Evolutionary conservation across 2,113 vertebrate species (phyloP).

Genomic region (Siniperca chuatsi): DNA sequence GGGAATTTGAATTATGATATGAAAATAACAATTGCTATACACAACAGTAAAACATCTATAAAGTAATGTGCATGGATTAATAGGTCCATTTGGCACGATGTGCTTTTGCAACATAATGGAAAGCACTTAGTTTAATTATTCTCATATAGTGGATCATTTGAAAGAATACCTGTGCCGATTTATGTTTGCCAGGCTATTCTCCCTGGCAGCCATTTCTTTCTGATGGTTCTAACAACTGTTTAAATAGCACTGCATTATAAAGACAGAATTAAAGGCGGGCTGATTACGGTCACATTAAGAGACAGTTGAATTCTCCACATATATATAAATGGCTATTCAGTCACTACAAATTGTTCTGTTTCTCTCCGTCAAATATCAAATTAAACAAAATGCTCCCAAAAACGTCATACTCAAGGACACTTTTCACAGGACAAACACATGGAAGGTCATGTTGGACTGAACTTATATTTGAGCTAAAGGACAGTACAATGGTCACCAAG

Average conservation of each 20-base stretch:
- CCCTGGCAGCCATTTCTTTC: conserved; percentile 8
- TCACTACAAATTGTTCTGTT: neutral
- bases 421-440: neutral
- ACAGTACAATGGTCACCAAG: neutral
- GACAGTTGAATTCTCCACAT: neutral
- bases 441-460: neutral
- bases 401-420: neutral
- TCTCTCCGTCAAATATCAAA: neutral
- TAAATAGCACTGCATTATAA: neutral
- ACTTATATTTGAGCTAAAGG: neutral
- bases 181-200: conserved; percentile 4
- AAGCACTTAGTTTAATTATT: conserved; percentile 61
- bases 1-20: conserved; percentile 17
- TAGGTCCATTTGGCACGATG: conserved; percentile 19
- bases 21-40: conserved; percentile 2
- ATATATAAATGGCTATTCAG: neutral
- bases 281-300: neutral
- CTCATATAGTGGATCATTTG: conserved; percentile 31
- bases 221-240: neutral
- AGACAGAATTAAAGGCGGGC: neutral
- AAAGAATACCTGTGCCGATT: conserved; percentile 28
- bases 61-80: conserved; percentile 30
- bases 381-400: neutral
- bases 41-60: conserved; percentile 23
- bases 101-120: conserved; percentile 30